phyloP scores from a whole-genome alignment of 2,888 invertebrate species.

The Eupithecia inturbata region DNA sequence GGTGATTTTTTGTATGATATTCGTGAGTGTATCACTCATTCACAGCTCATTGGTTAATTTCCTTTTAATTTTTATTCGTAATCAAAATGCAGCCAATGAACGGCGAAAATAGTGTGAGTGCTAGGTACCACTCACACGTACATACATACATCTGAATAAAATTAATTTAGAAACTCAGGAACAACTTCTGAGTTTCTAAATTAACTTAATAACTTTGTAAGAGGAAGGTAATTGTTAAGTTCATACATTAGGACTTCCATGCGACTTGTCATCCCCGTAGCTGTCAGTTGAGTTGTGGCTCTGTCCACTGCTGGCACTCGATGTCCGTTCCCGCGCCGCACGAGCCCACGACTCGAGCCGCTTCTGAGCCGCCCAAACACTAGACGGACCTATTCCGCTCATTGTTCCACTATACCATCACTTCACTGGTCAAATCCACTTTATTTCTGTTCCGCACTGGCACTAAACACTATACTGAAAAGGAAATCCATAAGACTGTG shows the following conservation, averaged over 20 bases:
- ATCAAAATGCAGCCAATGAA: no score
- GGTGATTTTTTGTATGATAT: no score
- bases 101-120: no score
- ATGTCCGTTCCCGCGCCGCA: slow-evolving; percentile 88
- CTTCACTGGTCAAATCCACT: slow-evolving; percentile 35
- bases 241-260: slow-evolving; percentile 74
- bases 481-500: background rate
- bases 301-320: slow-evolving; percentile 82
- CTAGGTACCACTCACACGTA: no score
- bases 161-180: no score
- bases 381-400: slow-evolving; percentile 89
- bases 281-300: slow-evolving; percentile 83
- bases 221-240: background rate
- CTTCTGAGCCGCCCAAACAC: slow-evolving; percentile 91
- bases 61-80: no score
- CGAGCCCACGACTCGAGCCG: slow-evolving; percentile 90
- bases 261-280: slow-evolving; percentile 79
- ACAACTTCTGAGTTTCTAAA: no score
- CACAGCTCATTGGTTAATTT: no score
- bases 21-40: no score
- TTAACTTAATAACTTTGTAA: no score
- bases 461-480: background rate
- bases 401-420: slow-evolving; percentile 62
- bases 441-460: background rate
- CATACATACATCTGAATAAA: no score